Conservation (phyloP, 2,113 vertebrate genomes). For the Phasianus colchicus region DNA sequence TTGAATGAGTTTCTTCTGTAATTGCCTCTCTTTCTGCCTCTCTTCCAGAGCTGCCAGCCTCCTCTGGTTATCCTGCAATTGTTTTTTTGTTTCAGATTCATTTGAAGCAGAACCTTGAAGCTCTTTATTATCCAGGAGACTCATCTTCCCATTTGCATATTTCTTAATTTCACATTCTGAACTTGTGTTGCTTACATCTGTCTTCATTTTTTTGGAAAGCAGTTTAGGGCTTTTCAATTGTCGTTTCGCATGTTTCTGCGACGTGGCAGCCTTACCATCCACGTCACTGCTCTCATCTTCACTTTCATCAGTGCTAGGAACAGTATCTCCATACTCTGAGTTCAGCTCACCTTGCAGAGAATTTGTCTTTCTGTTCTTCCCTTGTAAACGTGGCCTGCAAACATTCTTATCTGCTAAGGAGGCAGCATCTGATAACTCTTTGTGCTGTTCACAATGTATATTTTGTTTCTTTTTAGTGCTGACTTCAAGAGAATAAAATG, state of each 20-base stretch:
- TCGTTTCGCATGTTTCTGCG: fast-evolving
- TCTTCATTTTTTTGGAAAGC: background rate
- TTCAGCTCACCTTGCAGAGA: background rate
- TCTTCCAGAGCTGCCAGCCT: conserved; percentile 89
- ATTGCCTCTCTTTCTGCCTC: conserved; percentile 82
- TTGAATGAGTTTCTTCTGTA: conserved; percentile 88
- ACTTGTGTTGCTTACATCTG: background rate
- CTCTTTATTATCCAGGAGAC: background rate
- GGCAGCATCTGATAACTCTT: background rate
- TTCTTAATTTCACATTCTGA: background rate
- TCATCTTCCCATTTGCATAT: background rate
- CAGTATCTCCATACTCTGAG: background rate
- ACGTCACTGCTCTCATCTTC: background rate
- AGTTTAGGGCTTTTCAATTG: background rate
- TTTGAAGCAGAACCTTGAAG: background rate
- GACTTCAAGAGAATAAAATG: background rate
- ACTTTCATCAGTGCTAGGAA: background rate
- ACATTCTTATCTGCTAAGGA: background rate
- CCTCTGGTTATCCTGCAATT: conserved; percentile 86
- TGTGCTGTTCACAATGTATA: fast-evolving
- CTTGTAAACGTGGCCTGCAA: background rate
- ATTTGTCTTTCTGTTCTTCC: background rate
- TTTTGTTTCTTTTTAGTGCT: background rate
- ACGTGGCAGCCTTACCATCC: background rate
- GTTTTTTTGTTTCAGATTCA: conserved; percentile 9